phyloP scores from a whole-genome alignment of 2,113 vertebrate species.

The Eublepharis macularius region DNA sequence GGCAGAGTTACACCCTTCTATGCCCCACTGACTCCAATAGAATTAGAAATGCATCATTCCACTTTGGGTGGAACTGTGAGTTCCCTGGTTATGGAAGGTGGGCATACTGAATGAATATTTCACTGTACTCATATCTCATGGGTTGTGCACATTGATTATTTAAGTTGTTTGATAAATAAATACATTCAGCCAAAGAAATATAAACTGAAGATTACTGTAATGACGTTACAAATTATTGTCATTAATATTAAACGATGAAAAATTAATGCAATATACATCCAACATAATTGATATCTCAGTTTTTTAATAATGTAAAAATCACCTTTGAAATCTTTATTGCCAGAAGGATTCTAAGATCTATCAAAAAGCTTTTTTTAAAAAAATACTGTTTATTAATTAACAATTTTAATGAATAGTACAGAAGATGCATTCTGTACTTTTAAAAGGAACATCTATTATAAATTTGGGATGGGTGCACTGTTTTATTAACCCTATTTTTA shows the following conservation, averaged over 20 bases:
- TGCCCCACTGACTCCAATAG: no score
- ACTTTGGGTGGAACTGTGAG: neutral
- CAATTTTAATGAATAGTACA: neutral
- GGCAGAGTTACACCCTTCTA: no score
- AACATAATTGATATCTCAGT: slow-evolving; percentile 1
- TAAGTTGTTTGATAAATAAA: neutral
- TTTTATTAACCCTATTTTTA: slow-evolving; percentile 33
- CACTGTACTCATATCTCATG: neutral
- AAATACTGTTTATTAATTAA: neutral
- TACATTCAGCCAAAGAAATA: neutral
- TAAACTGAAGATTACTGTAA: neutral
- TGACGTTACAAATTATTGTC: slow-evolving; percentile 4
- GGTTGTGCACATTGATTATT: neutral
- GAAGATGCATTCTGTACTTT: neutral
- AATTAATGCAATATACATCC: slow-evolving; percentile 2
- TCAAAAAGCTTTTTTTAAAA: neutral
- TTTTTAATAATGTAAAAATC: slow-evolving; percentile 26
- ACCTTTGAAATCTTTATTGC: slow-evolving; percentile 8
- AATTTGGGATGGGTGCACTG: neutral
- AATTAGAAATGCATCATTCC: no score
- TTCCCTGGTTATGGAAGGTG: neutral
- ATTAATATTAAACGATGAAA: slow-evolving; percentile 18
- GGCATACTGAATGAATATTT: neutral
- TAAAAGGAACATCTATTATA: neutral
- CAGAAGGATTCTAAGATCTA: slow-evolving; percentile 10